These are phyloP conservation scores for Zoanthus gigantus DNA, from an alignment of 92 coral and sea anemone genomes.

Conservation along the genomic window DNA sequence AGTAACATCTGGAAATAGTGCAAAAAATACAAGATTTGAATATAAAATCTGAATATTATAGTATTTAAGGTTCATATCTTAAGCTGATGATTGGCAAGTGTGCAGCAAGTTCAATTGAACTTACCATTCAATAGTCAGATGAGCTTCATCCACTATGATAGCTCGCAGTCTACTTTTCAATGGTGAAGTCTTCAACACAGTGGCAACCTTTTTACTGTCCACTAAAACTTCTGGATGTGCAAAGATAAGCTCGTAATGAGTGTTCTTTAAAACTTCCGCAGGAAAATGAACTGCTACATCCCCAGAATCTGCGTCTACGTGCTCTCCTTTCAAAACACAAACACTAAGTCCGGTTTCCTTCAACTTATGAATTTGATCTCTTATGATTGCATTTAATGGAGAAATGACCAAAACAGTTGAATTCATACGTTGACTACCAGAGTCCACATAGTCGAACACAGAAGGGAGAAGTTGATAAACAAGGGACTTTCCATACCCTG, in stretches of 20 bases:
- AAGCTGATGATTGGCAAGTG: constrained; percentile 1
- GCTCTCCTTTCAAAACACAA: constrained; percentile 55
- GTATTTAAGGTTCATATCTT: not conserved
- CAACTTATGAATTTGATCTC: constrained; percentile 49
- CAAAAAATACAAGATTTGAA: constrained; percentile 1
- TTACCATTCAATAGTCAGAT: not conserved
- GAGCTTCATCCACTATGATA: constrained; percentile 7
- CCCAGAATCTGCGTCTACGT: constrained; percentile 19
- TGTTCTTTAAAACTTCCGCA: constrained; percentile 11
- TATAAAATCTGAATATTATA: not conserved
- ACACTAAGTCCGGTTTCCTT: constrained; percentile 48
- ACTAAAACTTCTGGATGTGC: constrained; percentile 3
- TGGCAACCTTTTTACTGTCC: constrained; percentile 3
- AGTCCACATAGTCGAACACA: constrained; percentile 29
- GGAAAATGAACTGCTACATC: constrained; percentile 28
- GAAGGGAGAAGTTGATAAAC: constrained; percentile 45
- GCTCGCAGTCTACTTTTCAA: not conserved
- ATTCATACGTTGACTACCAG: not conserved
- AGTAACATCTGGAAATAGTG: not conserved
- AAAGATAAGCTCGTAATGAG: not conserved
- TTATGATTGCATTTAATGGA: constrained; percentile 51
- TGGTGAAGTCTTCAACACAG: constrained; percentile 10
- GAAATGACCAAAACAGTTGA: constrained; percentile 50
- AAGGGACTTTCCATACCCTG: not conserved
- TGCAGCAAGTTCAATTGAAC: constrained; percentile 2